Percentiles rank a stretch among this genome's conserved stretches.
phyloP scores from a whole-genome alignment of 1,140 invertebrate species.

The Periplaneta americana region DNA sequence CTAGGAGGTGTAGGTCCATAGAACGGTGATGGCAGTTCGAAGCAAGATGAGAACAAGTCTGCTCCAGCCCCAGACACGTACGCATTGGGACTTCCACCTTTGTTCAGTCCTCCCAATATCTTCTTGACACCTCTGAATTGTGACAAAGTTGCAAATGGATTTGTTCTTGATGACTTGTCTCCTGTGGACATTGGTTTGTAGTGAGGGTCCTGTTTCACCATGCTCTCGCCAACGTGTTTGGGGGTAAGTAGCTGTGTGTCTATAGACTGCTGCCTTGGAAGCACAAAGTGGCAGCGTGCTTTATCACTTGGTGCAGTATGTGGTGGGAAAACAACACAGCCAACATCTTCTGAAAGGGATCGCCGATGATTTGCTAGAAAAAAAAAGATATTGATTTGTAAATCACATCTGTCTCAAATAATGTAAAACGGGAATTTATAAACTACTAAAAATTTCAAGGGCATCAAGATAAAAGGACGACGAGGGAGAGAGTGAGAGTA shows the following conservation, averaged over 20 bases:
- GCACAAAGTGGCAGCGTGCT: constrained; percentile 59
- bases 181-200: constrained; percentile 57
- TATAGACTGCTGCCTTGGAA: constrained; percentile 24
- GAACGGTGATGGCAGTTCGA: constrained; percentile 59
- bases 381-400: background rate
- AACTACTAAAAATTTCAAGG: too few species aligned
- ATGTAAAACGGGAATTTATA: too few species aligned
- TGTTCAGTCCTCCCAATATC: constrained; percentile 52
- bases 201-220: constrained; percentile 73
- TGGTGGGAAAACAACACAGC: constrained; percentile 43
- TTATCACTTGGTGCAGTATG: constrained; percentile 59
- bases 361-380: constrained; percentile 53
- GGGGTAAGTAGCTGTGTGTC: constrained; percentile 40
- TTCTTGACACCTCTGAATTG: constrained; percentile 69
- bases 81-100: constrained; percentile 31
- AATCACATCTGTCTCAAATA: too few species aligned
- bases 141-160: constrained; percentile 64
- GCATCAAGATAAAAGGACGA: too few species aligned
- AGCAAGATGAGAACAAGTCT: constrained; percentile 67
- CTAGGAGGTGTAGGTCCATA: constrained; percentile 16
- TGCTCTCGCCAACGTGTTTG: constrained; percentile 63
- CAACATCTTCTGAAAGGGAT: constrained; percentile 62
- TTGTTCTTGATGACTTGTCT: constrained; percentile 38
- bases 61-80: constrained; percentile 37
- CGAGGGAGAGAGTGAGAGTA: too few species aligned